These are phyloP conservation scores for Euplexia lucipara DNA, from an alignment of 2,888 invertebrate species.

Conservation along the genomic window DNA sequence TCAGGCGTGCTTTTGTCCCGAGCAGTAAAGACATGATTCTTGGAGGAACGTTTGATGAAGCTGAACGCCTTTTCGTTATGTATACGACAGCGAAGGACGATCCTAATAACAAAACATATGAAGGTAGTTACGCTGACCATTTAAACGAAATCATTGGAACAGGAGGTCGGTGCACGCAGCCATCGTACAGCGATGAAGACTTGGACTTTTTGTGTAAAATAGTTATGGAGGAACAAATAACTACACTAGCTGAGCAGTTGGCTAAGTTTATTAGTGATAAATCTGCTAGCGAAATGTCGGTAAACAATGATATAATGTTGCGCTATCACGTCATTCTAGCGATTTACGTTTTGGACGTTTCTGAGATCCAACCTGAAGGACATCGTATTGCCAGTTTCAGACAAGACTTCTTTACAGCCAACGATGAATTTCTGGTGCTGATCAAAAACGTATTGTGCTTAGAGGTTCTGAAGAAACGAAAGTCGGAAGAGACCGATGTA, in stretches of 20 bases:
- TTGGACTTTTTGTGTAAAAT: slow-evolving; percentile 40
- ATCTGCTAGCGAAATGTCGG: slow-evolving; percentile 12
- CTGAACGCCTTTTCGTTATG: slow-evolving; percentile 50
- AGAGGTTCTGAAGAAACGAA: slow-evolving; percentile 32
- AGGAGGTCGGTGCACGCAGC: slow-evolving; percentile 23
- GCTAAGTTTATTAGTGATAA: slow-evolving; percentile 29
- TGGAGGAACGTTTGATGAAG: slow-evolving; percentile 28
- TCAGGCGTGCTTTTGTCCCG: slow-evolving; percentile 35
- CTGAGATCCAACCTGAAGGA: slow-evolving; percentile 34
- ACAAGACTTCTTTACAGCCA: slow-evolving; percentile 40
- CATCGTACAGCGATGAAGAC: slow-evolving; percentile 26
- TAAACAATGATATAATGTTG: slow-evolving; percentile 44
- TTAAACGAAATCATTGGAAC: slow-evolving; percentile 48
- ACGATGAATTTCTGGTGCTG: slow-evolving; percentile 33
- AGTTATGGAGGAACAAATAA: slow-evolving; percentile 40
- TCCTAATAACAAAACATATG: slow-evolving; percentile 9
- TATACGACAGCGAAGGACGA: slow-evolving; percentile 56
- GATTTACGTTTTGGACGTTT: not conserved
- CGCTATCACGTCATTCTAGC: slow-evolving; percentile 53
- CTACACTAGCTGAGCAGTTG: slow-evolving; percentile 15
- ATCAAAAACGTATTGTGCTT: slow-evolving; percentile 38
- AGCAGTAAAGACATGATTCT: slow-evolving; percentile 37
- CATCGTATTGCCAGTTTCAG: slow-evolving; percentile 43
- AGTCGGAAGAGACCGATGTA: not conserved
- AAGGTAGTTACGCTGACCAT: slow-evolving; percentile 1